Percentiles rank a stretch among this genome's conserved stretches.
Evolutionary conservation across 2,888 invertebrate genomes (phyloP).

Genomic region (Caenorhabditis uteleia): DNA sequence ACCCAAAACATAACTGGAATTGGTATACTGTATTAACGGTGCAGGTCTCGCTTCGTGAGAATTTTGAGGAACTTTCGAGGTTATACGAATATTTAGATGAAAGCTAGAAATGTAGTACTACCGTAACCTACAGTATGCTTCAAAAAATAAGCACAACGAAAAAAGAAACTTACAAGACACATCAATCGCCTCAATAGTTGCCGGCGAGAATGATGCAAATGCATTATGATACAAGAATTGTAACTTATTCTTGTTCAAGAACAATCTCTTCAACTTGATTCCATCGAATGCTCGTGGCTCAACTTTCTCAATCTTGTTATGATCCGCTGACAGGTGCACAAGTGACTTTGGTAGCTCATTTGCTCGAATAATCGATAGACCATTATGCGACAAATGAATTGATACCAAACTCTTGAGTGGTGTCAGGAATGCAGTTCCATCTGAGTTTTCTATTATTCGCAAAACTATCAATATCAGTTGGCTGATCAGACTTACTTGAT

Average conservation of each 20-base stretch:
- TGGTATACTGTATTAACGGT: too few relatives aligned
- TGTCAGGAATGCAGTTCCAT: slow-evolving; percentile 60
- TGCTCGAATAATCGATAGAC: slow-evolving; percentile 33
- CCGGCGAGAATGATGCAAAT: slow-evolving; percentile 54
- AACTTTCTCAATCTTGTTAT: slow-evolving; percentile 38
- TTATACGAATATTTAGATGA: neutral
- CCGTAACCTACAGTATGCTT: too few relatives aligned
- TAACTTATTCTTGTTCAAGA: slow-evolving; percentile 64
- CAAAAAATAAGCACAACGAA: neutral
- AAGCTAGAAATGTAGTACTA: neutral
- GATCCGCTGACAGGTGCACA: slow-evolving; percentile 41
- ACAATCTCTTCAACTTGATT: slow-evolving; percentile 54
- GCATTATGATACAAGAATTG: slow-evolving; percentile 57
- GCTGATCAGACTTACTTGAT: slow-evolving; percentile 7
- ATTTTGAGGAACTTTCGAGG: too few relatives aligned
- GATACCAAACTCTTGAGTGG: slow-evolving; percentile 69
- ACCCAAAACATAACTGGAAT: too few relatives aligned
- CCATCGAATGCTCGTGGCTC: slow-evolving; percentile 55
- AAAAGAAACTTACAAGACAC: slow-evolving; percentile 51
- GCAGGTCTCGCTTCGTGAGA: too few relatives aligned
- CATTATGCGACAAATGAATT: slow-evolving; percentile 72
- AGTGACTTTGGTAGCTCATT: slow-evolving; percentile 48
- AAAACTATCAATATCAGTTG: neutral
- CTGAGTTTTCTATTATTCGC: slow-evolving; percentile 15
- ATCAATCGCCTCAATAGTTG: slow-evolving; percentile 60